Evolutionary conservation across 2,113 vertebrate genomes (phyloP).

Genomic region (Ranitomeya imitator): DNA sequence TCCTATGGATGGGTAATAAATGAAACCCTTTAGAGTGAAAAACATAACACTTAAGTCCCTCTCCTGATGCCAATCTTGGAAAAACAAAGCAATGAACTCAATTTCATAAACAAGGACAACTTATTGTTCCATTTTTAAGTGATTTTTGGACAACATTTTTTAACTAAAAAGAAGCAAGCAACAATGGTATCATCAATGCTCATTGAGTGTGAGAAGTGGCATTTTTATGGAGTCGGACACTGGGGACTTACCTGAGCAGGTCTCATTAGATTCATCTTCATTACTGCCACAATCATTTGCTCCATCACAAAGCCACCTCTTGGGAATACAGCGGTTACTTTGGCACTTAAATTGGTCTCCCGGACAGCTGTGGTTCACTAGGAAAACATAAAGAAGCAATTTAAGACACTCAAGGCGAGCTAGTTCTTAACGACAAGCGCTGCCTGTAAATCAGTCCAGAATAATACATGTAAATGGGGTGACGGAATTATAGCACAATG

Average conservation of each 20-base stretch:
- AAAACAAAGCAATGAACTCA: no score
- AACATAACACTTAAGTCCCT: no score
- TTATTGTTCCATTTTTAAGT: neutral
- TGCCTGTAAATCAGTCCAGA: constrained; percentile 36
- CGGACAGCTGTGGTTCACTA: constrained; percentile 93
- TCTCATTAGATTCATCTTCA: constrained; percentile 92
- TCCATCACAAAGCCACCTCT: constrained; percentile 96
- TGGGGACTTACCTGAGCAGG: constrained; percentile 84
- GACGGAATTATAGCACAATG: neutral
- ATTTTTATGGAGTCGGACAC: constrained; percentile 36
- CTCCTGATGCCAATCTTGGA: no score
- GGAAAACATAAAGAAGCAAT: constrained; percentile 25
- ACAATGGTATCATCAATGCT: constrained; percentile 57
- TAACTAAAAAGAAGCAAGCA: constrained; percentile 56
- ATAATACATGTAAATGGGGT: constrained; percentile 37
- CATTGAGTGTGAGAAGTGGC: constrained; percentile 38
- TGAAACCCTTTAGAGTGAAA: no score
- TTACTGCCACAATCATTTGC: constrained; percentile 90
- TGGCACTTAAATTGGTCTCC: constrained; percentile 93
- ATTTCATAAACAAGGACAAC: no score
- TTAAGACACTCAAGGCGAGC: neutral
- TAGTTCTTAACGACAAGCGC: neutral
- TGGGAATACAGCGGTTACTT: constrained; percentile 96
- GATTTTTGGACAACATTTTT: neutral
- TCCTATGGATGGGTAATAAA: no score